Base-by-base conservation (phyloP, 2,113 vertebrate species). In the Brachypodius melanocephalos region DNA sequence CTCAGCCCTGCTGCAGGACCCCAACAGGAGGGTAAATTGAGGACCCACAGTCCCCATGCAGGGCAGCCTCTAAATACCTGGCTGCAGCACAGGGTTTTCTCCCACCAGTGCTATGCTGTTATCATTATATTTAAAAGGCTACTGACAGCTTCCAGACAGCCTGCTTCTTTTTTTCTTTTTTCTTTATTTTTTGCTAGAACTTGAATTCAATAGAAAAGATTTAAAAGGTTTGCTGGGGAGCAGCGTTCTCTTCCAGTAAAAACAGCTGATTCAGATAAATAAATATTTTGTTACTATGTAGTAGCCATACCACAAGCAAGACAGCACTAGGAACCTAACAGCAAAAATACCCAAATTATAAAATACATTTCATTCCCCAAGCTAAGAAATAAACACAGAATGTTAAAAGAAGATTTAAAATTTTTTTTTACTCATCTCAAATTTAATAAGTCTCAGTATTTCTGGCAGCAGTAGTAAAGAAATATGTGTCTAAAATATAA, bases 281-380 rank as follows among this genome's bases (percentile, higher is more conserved):
- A 89, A 95, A 65, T 86, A 87, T 65, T 89, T n/a, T 8, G 17
- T 84, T 86, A 86, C 86, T 63, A 10, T 48, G 43, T 48, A 72
- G 85, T 42, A 88, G 54, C 45, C 52, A 61, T 45, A 92, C 36
- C 28, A 85, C 66, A 89, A 81, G 63, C 55, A 75, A 71, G 5
- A 10, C 21, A 46, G 61, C 25, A 25, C 49, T 19, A n/a, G 38
- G 61, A 72, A 74, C 15, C 19, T 74, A 81, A 75, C 14, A 68
- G 40, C 21, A 74, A 86, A 95, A 81, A 18, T 52, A 38, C 12
- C 8, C 36, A 81, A 77, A 86, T 58, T 87, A 32, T 90, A 92
- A 85, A 45, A 8, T 32, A 2, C 6, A 20, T 72, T 93, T 82
- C n/a, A 51, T 63, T 81, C 20, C 19, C 42, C 14, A 65, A 72